Evolutionary conservation across 2,888 invertebrate genomes (phyloP).

Genomic region (Catotricha subobsoleta): DNA sequence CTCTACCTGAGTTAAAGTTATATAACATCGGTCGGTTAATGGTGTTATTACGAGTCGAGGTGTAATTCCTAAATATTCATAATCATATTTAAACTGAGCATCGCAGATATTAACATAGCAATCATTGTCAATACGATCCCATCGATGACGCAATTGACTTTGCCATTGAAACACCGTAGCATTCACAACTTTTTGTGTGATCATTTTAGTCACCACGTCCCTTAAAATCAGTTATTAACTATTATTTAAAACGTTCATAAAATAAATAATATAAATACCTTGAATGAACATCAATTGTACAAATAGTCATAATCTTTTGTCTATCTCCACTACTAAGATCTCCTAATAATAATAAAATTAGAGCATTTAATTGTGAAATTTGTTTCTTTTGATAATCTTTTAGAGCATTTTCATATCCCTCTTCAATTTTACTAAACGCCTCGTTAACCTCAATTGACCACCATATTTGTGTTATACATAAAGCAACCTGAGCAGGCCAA

Average conservation of each 20-base stretch:
- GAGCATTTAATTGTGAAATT: slow-evolving; percentile 60
- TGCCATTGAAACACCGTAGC: slow-evolving; percentile 78
- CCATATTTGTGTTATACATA: slow-evolving; percentile 89
- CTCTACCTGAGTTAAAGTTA: slow-evolving; percentile 69
- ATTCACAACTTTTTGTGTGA: slow-evolving; percentile 60
- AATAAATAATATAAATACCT: no score
- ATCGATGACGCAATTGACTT: slow-evolving; percentile 66
- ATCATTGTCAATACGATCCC: slow-evolving; percentile 53
- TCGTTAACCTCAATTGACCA: slow-evolving; percentile 89
- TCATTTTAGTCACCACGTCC: slow-evolving; percentile 81
- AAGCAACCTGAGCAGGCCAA: slow-evolving; percentile 77
- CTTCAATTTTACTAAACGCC: slow-evolving; percentile 74
- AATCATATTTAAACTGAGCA: slow-evolving; percentile 76
- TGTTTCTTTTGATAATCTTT: slow-evolving; percentile 86
- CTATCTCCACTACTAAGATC: slow-evolving; percentile 67
- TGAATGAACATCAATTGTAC: slow-evolving; percentile 89
- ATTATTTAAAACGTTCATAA: no score
- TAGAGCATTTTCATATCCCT: slow-evolving; percentile 81
- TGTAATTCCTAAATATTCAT: slow-evolving; percentile 89
- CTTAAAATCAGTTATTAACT: no score
- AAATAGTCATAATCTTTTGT: slow-evolving; percentile 93
- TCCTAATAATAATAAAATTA: slow-evolving; percentile 68
- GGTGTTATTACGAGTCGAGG: slow-evolving; percentile 89
- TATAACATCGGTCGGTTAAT: slow-evolving; percentile 87
- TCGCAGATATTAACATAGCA: slow-evolving; percentile 92